Percentiles rank a stretch among this genome's conserved stretches.
These are phyloP conservation scores for Spisula subtruncata DNA, from an alignment of 2,888 invertebrate genomes.

Conservation along the genomic window DNA sequence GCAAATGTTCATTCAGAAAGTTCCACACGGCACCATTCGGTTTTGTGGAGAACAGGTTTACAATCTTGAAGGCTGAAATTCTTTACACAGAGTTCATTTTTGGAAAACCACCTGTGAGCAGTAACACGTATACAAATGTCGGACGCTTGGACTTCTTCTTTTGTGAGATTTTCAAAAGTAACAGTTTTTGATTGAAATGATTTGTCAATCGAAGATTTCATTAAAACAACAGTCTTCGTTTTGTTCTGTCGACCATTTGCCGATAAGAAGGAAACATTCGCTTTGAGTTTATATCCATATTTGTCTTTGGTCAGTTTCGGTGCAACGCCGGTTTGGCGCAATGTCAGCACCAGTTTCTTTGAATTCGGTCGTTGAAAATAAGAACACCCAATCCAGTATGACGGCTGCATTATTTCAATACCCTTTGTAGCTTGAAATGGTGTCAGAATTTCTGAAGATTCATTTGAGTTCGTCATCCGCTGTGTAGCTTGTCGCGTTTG, in stretches of 20 bases:
- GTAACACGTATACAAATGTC: not conserved
- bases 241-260: not conserved
- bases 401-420: no score
- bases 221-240: slow-evolving; percentile 1
- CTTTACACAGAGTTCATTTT: not conserved
- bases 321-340: slow-evolving; percentile 25
- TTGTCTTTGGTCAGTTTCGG: not conserved
- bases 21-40: not conserved
- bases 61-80: slow-evolving; percentile 25
- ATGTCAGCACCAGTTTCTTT: not conserved
- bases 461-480: not conserved
- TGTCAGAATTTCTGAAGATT: slow-evolving; percentile 31
- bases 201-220: slow-evolving; percentile 18
- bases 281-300: not conserved
- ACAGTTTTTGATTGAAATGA: slow-evolving; percentile 28
- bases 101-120: slow-evolving; percentile 17
- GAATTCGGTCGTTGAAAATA: not conserved
- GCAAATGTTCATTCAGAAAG: no score
- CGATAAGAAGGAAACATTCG: not conserved
- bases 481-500: not conserved
- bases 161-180: not conserved
- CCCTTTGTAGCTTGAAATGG: no score
- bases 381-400: no score
- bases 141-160: not conserved
- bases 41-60: not conserved